Base-by-base conservation (phyloP, 2,888 invertebrate species). In the Cataglyphis cursor region DNA sequence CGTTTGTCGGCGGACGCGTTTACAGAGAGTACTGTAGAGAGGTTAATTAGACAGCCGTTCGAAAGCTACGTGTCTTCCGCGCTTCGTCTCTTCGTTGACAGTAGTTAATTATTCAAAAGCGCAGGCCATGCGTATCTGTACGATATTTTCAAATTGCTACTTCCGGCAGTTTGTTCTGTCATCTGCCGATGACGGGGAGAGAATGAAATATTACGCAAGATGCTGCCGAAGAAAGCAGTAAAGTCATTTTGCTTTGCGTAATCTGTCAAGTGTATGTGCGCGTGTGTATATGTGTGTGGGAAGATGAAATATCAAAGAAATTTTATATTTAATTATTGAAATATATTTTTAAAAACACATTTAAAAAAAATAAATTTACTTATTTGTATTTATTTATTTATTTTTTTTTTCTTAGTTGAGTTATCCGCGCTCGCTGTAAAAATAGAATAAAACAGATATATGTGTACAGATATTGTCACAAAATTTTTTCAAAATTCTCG, bases 41-140 rank as follows among this genome's bases (percentile, higher is more conserved):
- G 84, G 72, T 88, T 89, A 89, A 89, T 89, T 89, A 88, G 84
- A 88, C 84, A 82, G 70, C 18, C 81, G 87, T 83, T 85, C 59
- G 83, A 62, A 59, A 62, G 57, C 70, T 81, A 84, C 78, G 84
- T 84, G n/a, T 89, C 83, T 74, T 44, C 66, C 82, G 83, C n/a
- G 66, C 82, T 41, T 41, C 24, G 87, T 62, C n/a, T 48, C 48
- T 51, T n/a, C 62, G 76, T 59, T 87, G 85, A 86, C 89, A 72
- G 85, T 64, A 41, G 84, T 81, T 89, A 89, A 89, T 89, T 87
- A 89, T 83, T 86, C 81, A 84, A 85, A 84, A 87, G 84, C 84
- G 59, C 54, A 31, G 24, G 35, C 9, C 38, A 24, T 59, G 31
- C 44, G 44, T 70, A 57, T 70, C 72, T 18, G 48, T 44, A 59